A percentile compares a stretch with the other conserved stretches of the same genome.
These are phyloP conservation scores for Malurus leucopterus DNA, from an alignment of 2,797 vertebrate species.

Conservation along the genomic window DNA sequence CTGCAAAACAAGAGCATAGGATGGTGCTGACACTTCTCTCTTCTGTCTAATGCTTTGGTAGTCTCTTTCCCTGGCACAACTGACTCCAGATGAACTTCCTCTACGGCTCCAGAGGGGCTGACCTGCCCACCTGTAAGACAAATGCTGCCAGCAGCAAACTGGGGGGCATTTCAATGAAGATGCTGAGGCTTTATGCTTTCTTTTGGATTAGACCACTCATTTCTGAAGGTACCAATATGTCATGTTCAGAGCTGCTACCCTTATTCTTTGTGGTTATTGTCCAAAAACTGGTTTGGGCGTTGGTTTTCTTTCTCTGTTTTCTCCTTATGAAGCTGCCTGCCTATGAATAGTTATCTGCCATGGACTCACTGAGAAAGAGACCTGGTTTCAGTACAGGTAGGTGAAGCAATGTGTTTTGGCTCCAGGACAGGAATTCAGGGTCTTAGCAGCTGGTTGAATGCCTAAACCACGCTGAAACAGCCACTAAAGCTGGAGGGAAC, in stretches of 20 bases:
- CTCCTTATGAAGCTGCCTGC: background rate
- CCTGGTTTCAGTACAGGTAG: background rate
- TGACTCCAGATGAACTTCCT: background rate
- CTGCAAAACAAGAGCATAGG: background rate
- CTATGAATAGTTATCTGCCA: background rate
- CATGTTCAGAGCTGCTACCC: background rate
- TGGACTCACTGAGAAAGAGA: background rate
- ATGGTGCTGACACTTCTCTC: background rate
- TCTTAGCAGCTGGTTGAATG: background rate
- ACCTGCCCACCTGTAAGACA: background rate
- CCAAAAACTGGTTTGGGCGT: background rate
- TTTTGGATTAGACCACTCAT: background rate
- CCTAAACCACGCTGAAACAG: background rate
- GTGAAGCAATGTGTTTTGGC: background rate
- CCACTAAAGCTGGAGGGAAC: background rate
- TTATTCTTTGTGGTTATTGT: background rate
- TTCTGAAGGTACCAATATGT: background rate
- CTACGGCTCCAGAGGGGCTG: background rate
- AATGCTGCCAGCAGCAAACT: background rate
- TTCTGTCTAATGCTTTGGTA: background rate
- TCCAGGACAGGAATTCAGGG: background rate
- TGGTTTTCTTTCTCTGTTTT: background rate
- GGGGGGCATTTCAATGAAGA: background rate
- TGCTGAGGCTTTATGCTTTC: background rate
- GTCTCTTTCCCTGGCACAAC: background rate